Percentiles rank a stretch among this genome's conserved stretches.
Evolutionary conservation across 2,113 vertebrate genomes (phyloP).

Genomic region (Pseudorhombus dupliciocellatus): DNA sequence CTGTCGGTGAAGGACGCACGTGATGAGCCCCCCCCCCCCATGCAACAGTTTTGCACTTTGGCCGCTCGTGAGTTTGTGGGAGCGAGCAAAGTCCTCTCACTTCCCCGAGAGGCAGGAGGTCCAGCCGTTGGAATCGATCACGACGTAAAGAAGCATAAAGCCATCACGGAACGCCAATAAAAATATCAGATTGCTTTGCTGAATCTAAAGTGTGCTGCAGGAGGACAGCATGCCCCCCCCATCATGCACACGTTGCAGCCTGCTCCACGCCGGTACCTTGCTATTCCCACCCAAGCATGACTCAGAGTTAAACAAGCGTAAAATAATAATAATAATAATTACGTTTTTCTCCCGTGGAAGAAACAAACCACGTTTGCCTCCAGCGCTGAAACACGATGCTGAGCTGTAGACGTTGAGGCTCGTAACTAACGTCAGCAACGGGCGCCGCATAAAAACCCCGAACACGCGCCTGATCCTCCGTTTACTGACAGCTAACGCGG

Average conservation of each 20-base stretch:
- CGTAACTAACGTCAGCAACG: slow-evolving; percentile 4
- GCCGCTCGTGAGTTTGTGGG: slow-evolving; percentile 11
- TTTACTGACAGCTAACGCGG: neutral
- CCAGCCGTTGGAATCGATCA: neutral
- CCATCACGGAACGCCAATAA: neutral
- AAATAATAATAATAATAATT: too few relatives aligned
- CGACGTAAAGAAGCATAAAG: neutral
- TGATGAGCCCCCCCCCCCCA: slow-evolving; percentile 2
- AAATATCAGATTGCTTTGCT: neutral
- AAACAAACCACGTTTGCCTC: too few relatives aligned
- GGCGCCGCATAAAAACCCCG: neutral
- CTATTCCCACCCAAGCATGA: too few relatives aligned
- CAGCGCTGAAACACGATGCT: too few relatives aligned
- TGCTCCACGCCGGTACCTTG: too few relatives aligned
- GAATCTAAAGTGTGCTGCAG: neutral
- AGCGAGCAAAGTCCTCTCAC: neutral
- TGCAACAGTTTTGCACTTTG: neutral
- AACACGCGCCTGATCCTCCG: neutral
- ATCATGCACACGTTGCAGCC: too few relatives aligned
- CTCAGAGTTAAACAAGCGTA: too few relatives aligned
- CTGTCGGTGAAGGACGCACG: slow-evolving; percentile 34
- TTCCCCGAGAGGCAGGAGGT: neutral
- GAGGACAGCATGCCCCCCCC: too few relatives aligned
- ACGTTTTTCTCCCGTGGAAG: too few relatives aligned
- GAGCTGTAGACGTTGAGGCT: too few relatives aligned